Evolutionary conservation across 2,888 invertebrate genomes (phyloP).

Genomic region (Leptopterna dolabrata): DNA sequence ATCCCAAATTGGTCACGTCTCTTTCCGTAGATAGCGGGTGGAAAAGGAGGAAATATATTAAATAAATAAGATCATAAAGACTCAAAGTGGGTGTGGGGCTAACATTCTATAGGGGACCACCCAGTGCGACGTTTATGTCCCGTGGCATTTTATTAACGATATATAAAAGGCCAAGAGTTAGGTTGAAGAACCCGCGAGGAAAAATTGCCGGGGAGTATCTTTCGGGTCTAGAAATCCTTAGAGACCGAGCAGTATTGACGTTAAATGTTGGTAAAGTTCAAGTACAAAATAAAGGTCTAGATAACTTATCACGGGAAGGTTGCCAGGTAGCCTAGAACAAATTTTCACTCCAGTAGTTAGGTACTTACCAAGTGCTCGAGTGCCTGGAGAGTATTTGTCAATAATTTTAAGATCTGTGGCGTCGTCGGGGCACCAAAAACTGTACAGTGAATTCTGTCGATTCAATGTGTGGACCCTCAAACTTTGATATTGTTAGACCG

Average conservation of each 20-base stretch:
- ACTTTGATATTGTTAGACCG: too few species aligned
- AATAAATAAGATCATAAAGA: slow-evolving; percentile 53
- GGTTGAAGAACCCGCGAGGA: background rate
- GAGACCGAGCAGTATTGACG: background rate
- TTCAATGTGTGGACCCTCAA: too few species aligned
- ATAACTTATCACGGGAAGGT: background rate
- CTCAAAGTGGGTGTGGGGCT: background rate
- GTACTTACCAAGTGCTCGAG: too few species aligned
- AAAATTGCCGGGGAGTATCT: slow-evolving; percentile 6
- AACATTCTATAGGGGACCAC: background rate
- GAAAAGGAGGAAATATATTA: slow-evolving; percentile 32
- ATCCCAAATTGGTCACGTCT: slow-evolving; percentile 44
- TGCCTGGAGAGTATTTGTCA: too few species aligned
- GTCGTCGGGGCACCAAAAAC: too few species aligned
- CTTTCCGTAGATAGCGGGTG: background rate
- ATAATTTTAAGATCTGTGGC: too few species aligned
- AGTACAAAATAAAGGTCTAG: slow-evolving; percentile 13
- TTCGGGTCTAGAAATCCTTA: background rate
- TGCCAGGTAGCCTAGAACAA: slow-evolving; percentile 42
- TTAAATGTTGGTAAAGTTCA: slow-evolving; percentile 18
- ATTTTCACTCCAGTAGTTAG: background rate
- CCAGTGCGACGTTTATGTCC: slow-evolving; percentile 50
- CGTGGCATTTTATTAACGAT: slow-evolving; percentile 53
- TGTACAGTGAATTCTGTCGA: too few species aligned
- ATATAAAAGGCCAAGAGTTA: slow-evolving; percentile 11